Conservation (phyloP, 2,888 invertebrate species). For the Volucella zonaria region DNA sequence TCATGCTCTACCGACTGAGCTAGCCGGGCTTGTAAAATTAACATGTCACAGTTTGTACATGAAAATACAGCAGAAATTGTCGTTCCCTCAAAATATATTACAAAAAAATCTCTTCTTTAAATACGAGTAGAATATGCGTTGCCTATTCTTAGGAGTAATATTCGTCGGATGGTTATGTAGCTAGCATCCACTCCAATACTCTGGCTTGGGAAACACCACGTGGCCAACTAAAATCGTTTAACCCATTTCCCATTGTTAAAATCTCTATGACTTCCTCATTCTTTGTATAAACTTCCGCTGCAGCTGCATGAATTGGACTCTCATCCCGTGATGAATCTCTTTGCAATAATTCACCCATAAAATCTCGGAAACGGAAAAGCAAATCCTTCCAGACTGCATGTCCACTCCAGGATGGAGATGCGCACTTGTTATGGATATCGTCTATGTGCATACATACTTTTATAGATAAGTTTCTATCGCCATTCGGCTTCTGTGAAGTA, state of each 20-base stretch:
- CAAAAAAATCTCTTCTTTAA: neutral
- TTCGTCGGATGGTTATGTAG: no score
- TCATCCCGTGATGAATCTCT: constrained; percentile 4
- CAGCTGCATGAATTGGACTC: constrained; percentile 13
- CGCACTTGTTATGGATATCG: neutral
- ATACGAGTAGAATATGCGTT: neutral
- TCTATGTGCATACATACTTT: neutral
- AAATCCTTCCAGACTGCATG: constrained; percentile 43
- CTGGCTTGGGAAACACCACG: neutral
- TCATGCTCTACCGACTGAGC: constrained; percentile 74
- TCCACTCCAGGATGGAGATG: constrained; percentile 15
- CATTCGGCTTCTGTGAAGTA: constrained; percentile 35
- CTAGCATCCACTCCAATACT: no score
- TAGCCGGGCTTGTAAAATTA: constrained; percentile 57
- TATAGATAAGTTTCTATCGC: neutral
- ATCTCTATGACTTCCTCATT: neutral
- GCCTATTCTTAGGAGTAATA: no score
- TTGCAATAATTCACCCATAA: constrained; percentile 19
- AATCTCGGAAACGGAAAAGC: constrained; percentile 10
- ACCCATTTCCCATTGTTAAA: constrained; percentile 9
- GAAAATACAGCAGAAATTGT: rapidly evolving
- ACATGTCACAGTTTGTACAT: neutral
- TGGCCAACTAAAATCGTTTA: no score
- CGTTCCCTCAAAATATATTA: constrained; percentile 3
- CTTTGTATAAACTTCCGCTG: constrained; percentile 35